Evolutionary conservation across 1,140 invertebrate species (phyloP).

Genomic region (Pseudomyrmex sp.): DNA sequence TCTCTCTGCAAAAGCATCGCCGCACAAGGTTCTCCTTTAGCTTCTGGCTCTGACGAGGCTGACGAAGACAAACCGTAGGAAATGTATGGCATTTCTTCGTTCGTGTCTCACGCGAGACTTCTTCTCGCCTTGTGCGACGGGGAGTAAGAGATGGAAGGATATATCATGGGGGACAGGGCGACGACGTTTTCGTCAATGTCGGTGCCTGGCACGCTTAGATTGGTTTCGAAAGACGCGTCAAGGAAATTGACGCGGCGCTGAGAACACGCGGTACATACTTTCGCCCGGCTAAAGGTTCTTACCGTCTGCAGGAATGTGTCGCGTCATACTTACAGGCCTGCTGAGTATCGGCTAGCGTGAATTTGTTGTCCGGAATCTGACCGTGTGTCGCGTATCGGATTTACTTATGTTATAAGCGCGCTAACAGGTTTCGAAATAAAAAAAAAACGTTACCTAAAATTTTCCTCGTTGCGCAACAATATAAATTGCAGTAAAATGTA

Average conservation of each 20-base stretch:
- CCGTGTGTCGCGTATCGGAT: neutral
- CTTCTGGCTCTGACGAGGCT: conserved; percentile 3
- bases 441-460: no score
- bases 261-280: conserved; percentile 5
- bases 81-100: conserved; percentile 16
- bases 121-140: neutral
- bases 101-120: neutral
- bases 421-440: neutral
- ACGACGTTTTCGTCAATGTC: conserved; percentile 8
- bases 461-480: no score
- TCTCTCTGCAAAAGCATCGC: neutral
- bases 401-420: neutral
- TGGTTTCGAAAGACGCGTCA: conserved; percentile 40
- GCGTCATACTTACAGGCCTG: conserved; percentile 54
- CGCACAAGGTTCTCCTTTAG: neutral
- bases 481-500: no score
- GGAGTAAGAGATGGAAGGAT: neutral
- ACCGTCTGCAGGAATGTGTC: conserved; percentile 58
- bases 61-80: conserved; percentile 27
- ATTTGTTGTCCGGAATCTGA: conserved; percentile 22
- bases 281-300: conserved; percentile 36
- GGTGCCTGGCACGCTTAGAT: conserved; percentile 9
- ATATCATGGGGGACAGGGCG: neutral
- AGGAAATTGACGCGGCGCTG: conserved; percentile 49
- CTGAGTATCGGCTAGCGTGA: conserved; percentile 3